A percentile compares a stretch with the other conserved stretches of the same genome.
phyloP scores from a whole-genome alignment of 1,140 invertebrate species.

The Stegodyphus dumicola region DNA sequence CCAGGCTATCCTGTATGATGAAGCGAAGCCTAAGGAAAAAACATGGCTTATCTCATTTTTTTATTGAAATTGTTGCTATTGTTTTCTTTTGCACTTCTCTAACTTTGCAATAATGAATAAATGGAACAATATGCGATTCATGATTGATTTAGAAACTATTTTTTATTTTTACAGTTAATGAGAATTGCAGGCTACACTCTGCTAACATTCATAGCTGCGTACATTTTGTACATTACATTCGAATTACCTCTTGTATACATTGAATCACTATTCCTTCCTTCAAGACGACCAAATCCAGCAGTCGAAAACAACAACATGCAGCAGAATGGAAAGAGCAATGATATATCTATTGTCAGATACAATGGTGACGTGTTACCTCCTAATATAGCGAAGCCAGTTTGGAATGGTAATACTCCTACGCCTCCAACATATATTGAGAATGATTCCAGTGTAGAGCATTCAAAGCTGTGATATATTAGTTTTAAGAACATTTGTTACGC shows the following conservation, averaged over 20 bases:
- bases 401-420: background rate
- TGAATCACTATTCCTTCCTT: conserved; percentile 33
- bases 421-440: too few species aligned
- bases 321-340: background rate
- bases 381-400: background rate
- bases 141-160: background rate
- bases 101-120: background rate
- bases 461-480: too few species aligned
- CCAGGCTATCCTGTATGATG: background rate
- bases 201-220: conserved; percentile 44
- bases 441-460: too few species aligned
- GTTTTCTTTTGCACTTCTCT: background rate
- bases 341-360: background rate
- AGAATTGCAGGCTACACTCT: conserved; percentile 22
- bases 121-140: background rate
- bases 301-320: background rate
- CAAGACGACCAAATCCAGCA: background rate
- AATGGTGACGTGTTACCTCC: background rate
- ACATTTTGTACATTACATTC: conserved; percentile 40
- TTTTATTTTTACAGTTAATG: conserved; percentile 36
- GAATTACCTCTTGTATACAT: conserved; percentile 32
- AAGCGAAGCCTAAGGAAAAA: background rate
- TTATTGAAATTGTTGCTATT: background rate
- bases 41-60: background rate
- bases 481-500: too few species aligned